Conservation (phyloP, 2,797 vertebrate species). For the Philypnodon macrostomus region DNA sequence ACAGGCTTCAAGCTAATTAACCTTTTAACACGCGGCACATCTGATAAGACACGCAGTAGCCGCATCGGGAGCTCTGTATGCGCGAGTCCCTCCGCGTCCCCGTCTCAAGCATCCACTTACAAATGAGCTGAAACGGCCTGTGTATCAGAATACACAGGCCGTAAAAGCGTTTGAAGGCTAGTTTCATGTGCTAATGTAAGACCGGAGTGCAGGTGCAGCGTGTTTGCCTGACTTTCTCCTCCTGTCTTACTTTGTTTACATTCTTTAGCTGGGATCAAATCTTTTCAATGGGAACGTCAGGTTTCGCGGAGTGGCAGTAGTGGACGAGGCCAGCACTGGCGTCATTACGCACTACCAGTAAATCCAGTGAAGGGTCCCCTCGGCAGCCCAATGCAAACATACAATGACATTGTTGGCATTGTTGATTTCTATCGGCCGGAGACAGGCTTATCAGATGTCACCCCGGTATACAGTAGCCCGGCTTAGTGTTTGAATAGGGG, state of each 20-base stretch:
- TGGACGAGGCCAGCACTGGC: conserved; percentile 9
- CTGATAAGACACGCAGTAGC: conserved; percentile 51
- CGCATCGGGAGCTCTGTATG: conserved; percentile 5
- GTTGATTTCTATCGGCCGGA: conserved; percentile 48
- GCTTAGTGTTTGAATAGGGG: conserved; percentile 15
- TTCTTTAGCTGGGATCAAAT: conserved; percentile 15
- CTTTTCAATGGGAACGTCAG: conserved; percentile 2
- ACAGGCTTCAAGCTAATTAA: conserved; percentile 67
- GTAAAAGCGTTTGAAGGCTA: conserved; percentile 32
- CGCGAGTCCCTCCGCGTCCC: conserved; percentile 1
- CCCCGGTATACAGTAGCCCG: conserved; percentile 36
- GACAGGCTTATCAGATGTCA: conserved; percentile 56
- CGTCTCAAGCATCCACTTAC: conserved; percentile 40
- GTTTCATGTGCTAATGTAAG: conserved; percentile 61
- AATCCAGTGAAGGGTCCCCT: not conserved
- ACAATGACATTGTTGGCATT: conserved; percentile 47
- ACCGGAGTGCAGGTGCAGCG: conserved; percentile 59
- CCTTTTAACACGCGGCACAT: conserved; percentile 53
- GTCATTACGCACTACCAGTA: conserved; percentile 38
- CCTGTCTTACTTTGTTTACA: conserved; percentile 16
- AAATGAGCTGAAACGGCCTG: conserved; percentile 51
- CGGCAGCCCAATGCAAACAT: conserved; percentile 12
- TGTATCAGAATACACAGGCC: conserved; percentile 57
- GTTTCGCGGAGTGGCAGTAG: conserved; percentile 19
- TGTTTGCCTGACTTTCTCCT: conserved; percentile 36